Evolutionary conservation across 2,888 invertebrate species (phyloP).

Genomic region (Ryuthela nishihirai): DNA sequence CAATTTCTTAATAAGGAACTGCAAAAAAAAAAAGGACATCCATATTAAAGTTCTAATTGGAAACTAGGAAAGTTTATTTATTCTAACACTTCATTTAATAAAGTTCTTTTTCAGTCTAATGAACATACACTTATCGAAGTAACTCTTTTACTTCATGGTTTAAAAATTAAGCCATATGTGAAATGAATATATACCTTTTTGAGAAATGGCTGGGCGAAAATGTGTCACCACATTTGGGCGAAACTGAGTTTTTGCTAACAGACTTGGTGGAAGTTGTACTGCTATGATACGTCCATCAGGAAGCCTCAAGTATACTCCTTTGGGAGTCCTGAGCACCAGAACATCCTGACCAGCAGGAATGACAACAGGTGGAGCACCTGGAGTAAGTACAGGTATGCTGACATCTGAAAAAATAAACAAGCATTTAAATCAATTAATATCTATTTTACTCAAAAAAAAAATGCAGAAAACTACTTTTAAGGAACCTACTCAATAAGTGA

Average conservation of each 20-base stretch:
- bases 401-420: constrained; percentile 65
- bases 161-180: no score
- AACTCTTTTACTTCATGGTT: no score
- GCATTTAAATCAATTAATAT: constrained; percentile 1
- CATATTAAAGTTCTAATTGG: no score
- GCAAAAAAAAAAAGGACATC: no score
- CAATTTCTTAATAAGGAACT: no score
- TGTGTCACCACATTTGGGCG: constrained; percentile 35
- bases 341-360: constrained; percentile 91
- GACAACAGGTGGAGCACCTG: constrained; percentile 82
- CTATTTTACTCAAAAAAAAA: constrained; percentile 7
- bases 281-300: constrained; percentile 94
- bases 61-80: no score
- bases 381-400: constrained; percentile 86
- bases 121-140: no score
- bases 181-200: constrained; percentile 34
- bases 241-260: constrained; percentile 32
- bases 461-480: not conserved
- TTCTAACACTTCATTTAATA: no score
- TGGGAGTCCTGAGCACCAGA: constrained; percentile 88
- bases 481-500: not conserved
- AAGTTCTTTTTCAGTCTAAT: no score
- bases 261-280: constrained; percentile 54
- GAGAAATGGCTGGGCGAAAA: constrained; percentile 27
- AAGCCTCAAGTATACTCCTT: constrained; percentile 92